phyloP scores from a whole-genome alignment of 2,888 invertebrate genomes.

The Sipunculus nudus region DNA sequence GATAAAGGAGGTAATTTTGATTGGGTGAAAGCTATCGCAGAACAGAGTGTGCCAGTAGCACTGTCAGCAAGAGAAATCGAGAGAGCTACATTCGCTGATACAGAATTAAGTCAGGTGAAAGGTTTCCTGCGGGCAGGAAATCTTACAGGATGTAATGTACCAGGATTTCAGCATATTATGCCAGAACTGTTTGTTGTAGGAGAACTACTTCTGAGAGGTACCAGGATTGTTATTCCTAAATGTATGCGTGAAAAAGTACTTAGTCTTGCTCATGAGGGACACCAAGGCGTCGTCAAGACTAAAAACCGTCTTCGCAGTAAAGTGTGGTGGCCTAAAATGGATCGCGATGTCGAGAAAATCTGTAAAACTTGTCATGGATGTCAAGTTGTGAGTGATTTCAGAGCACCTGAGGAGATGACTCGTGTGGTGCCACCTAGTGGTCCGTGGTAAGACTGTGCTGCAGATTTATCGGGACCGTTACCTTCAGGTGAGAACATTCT shows the following conservation, averaged over 20 bases:
- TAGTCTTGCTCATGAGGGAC: conserved; percentile 16
- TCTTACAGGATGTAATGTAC: no score
- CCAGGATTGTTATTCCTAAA: conserved; percentile 5
- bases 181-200: conserved; percentile 9
- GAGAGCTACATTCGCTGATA: background rate
- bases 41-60: background rate
- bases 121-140: background rate
- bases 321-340: conserved; percentile 21
- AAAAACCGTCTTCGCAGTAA: conserved; percentile 12
- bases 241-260: background rate
- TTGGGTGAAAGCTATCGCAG: background rate
- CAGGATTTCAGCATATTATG: no score
- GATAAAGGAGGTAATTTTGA: no score
- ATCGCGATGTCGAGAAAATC: conserved; percentile 7
- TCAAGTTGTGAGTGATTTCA: background rate
- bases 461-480: conserved; percentile 5
- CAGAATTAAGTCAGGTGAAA: background rate
- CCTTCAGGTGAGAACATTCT: conserved; percentile 1
- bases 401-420: conserved; percentile 7
- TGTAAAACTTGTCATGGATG: conserved; percentile 5
- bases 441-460: conserved; percentile 13
- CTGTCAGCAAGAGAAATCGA: background rate
- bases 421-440: background rate
- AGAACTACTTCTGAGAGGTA: conserved; percentile 10
- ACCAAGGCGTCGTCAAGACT: conserved; percentile 14